These are phyloP conservation scores for Channallabes apus DNA, from an alignment of 2,797 vertebrate genomes.

Conservation along the genomic window DNA sequence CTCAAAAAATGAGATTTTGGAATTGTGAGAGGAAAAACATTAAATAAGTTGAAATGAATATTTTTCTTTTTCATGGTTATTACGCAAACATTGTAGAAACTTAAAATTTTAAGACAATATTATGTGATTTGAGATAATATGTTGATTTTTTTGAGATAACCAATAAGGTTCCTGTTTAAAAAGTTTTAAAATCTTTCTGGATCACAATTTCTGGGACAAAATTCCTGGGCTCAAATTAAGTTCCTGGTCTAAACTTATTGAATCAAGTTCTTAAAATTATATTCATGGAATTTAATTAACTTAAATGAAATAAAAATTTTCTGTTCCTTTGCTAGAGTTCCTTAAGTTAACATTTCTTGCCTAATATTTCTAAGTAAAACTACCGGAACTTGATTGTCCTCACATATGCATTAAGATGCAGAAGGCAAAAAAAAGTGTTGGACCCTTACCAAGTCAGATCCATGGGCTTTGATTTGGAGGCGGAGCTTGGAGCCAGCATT, in stretches of 20 bases:
- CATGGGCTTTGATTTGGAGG: constrained; percentile 79
- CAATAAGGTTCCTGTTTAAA: background rate
- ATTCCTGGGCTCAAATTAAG: background rate
- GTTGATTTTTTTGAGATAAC: background rate
- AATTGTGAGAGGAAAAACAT: background rate
- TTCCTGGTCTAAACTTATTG: background rate
- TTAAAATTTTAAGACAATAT: background rate
- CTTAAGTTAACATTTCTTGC: background rate
- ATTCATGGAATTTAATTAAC: background rate
- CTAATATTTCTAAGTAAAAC: background rate
- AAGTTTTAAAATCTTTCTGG: background rate
- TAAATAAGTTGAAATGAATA: background rate
- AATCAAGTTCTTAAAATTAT: background rate
- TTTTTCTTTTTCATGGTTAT: background rate
- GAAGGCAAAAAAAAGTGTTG: background rate
- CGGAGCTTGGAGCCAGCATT: constrained; percentile 86
- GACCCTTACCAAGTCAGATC: constrained; percentile 85
- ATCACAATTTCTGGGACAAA: background rate
- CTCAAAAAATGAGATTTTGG: background rate
- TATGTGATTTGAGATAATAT: background rate
- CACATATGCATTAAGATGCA: background rate
- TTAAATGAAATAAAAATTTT: background rate
- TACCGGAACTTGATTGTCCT: background rate
- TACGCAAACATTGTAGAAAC: too few relatives aligned
- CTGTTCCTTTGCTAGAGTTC: background rate